These are phyloP conservation scores for Orchesella cincta DNA, from an alignment of 1,140 invertebrate species.

Conservation along the genomic window DNA sequence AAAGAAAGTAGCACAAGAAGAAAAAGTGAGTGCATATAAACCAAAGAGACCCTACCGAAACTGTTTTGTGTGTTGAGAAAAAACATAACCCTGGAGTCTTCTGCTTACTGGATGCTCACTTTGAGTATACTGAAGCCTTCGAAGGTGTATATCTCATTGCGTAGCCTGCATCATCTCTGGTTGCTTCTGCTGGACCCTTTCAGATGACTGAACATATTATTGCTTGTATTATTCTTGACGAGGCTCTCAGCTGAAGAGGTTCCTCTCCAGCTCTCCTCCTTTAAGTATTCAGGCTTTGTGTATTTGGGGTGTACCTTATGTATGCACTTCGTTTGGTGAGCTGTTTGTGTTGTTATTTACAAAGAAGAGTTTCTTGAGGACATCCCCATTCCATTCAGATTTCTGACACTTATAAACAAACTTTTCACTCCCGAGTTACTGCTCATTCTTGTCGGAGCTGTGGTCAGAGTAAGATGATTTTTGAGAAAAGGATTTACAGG, in stretches of 20 bases:
- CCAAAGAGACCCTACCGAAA: background rate
- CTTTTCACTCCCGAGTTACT: background rate
- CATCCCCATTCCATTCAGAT: constrained; percentile 10
- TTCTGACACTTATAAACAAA: constrained; percentile 26
- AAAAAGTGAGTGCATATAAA: constrained; percentile 20
- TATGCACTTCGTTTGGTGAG: background rate
- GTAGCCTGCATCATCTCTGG: too few relatives aligned
- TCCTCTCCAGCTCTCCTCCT: constrained; percentile 2
- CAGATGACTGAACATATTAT: constrained; percentile 26
- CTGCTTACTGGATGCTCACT: background rate
- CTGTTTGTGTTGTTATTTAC: background rate
- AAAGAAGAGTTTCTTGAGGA: constrained; percentile 17
- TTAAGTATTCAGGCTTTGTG: background rate
- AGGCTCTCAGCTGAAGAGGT: constrained; percentile 12
- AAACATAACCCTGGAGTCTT: background rate
- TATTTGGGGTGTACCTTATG: background rate
- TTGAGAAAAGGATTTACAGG: too few relatives aligned
- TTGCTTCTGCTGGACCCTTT: constrained; percentile 18
- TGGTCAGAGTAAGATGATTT: background rate
- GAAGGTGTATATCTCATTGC: too few relatives aligned
- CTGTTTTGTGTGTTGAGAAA: background rate
- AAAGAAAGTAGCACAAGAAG: constrained; percentile 11
- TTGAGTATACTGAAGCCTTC: too few relatives aligned
- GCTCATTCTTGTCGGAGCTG: background rate
- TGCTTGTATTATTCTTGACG: background rate